These are phyloP conservation scores for Chloebia gouldiae DNA, from an alignment of 2,113 vertebrate species.

Conservation along the genomic window DNA sequence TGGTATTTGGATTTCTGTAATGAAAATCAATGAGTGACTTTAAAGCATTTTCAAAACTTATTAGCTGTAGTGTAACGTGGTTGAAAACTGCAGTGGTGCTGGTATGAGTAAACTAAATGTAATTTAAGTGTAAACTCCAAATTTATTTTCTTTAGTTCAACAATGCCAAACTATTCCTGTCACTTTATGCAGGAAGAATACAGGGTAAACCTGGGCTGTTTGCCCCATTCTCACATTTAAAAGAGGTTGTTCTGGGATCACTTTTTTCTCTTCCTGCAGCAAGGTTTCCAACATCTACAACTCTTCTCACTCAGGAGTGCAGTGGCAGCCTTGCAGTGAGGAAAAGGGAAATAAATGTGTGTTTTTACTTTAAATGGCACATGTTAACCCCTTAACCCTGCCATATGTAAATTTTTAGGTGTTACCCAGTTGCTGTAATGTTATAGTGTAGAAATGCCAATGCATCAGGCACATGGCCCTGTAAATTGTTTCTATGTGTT, in stretches of 20 bases:
- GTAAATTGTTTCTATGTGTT: not conserved
- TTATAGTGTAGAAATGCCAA: not conserved
- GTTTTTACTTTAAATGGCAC: not conserved
- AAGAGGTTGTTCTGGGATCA: not conserved
- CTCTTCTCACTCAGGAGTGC: not conserved
- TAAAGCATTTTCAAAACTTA: slow-evolving; percentile 12
- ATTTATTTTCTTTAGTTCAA: not conserved
- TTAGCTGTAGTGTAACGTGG: not conserved
- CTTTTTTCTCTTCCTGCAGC: not conserved
- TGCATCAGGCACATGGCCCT: not conserved
- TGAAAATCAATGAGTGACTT: slow-evolving; percentile 31
- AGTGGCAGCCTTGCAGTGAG: not conserved
- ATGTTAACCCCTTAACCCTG: accelerated
- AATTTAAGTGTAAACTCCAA: not conserved
- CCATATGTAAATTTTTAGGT: not conserved
- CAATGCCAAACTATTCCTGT: not conserved
- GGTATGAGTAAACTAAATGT: not conserved
- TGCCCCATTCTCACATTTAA: not conserved
- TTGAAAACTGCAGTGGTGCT: not conserved
- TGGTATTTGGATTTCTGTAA: slow-evolving; percentile 5
- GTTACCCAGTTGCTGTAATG: not conserved
- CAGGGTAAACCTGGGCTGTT: not conserved
- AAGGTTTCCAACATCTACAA: not conserved
- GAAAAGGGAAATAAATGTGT: not conserved
- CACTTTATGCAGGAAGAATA: not conserved